Evolutionary conservation across 2,113 vertebrate species (phyloP), one percentile per base, ranked within the genome.

Genomic region (Malurus elegans): DNA sequence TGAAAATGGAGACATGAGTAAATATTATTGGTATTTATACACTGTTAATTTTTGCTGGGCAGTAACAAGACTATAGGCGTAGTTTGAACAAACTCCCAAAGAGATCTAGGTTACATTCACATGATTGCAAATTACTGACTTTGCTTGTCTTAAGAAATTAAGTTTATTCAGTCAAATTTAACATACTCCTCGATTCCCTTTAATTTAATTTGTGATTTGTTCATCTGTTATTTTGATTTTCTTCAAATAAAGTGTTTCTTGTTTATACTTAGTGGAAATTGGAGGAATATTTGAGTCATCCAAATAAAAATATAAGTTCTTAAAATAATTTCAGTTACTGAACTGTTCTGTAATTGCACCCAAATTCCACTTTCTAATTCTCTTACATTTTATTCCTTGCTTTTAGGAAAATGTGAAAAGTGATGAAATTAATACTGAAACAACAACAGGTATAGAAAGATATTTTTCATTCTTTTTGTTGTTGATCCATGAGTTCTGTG

Each of bases 401-500:
- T 95, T 94, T 90, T 67, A 97, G 97, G 70, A 84, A 86, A 61
- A 57, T 28, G 10, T 3, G 5, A 28, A 29, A 88, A 81, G 18
- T 42, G 45, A 60, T 47, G 31, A 74, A 83, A 64, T 5, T 57
- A 67, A 54, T 29, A 44, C 16, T 76, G 38, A 50, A 36, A 23
- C 31, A 58, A 50, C 25, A 91, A 48, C 56, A 95, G 97, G 95
- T 97, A 95, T 32, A 62, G 42, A 94, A 78, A 65, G 15, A 44
- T n/a, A 4, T 11, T 80, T 65, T 80, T 64, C 6, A 14, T 87
- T 90, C 16, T 80, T 36, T 64, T 38, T 69, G 12, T 45, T 62
- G 38, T 51, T 76, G 28, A 73, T 80, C 12, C 36, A 32, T 31
- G 23, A 65, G 1, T 83, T 89, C 64, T 80, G 9, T 31, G 17